These are phyloP conservation scores for Spongilla lacustris DNA, from an alignment of 37 sponge, comb jelly and placozoan species.

Conservation along the genomic window DNA sequence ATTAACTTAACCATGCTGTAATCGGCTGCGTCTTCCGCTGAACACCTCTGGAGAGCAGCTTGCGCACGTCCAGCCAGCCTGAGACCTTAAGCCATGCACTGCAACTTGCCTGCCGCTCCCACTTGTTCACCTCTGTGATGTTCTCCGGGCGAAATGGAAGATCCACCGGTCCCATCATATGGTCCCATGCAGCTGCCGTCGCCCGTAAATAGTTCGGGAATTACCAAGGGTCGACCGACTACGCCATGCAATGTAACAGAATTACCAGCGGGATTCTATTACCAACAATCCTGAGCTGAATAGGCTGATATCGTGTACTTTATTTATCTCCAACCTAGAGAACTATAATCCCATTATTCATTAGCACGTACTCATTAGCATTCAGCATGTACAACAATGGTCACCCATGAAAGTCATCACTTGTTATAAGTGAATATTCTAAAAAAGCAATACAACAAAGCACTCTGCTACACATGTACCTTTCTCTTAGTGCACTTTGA, in stretches of 20 bases:
- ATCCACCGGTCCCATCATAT: slow-evolving; percentile 21
- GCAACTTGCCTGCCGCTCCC: slow-evolving; percentile 13
- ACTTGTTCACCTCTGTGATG: background rate
- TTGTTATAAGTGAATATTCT: too few species aligned
- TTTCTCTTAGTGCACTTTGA: too few species aligned
- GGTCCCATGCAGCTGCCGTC: too few species aligned
- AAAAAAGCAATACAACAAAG: too few species aligned
- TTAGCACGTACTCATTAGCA: too few species aligned
- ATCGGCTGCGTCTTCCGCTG: background rate
- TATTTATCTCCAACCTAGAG: too few species aligned
- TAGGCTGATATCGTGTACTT: too few species aligned
- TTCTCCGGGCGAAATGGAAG: slow-evolving; percentile 9
- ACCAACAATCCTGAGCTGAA: too few species aligned
- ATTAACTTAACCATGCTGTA: background rate
- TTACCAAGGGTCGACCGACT: slow-evolving; percentile 9
- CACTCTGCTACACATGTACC: too few species aligned
- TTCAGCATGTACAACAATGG: too few species aligned
- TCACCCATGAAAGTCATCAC: too few species aligned
- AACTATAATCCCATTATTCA: too few species aligned
- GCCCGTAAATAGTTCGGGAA: background rate
- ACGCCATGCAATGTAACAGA: slow-evolving; percentile 37
- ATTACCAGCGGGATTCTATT: background rate
- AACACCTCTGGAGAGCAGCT: background rate
- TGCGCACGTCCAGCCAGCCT: slow-evolving; percentile 12
- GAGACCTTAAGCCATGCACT: slow-evolving; percentile 15